A percentile compares a stretch with the other conserved stretches of the same genome.
Evolutionary conservation across 2,888 invertebrate species (phyloP).

Genomic region (Drosophila borborema): DNA sequence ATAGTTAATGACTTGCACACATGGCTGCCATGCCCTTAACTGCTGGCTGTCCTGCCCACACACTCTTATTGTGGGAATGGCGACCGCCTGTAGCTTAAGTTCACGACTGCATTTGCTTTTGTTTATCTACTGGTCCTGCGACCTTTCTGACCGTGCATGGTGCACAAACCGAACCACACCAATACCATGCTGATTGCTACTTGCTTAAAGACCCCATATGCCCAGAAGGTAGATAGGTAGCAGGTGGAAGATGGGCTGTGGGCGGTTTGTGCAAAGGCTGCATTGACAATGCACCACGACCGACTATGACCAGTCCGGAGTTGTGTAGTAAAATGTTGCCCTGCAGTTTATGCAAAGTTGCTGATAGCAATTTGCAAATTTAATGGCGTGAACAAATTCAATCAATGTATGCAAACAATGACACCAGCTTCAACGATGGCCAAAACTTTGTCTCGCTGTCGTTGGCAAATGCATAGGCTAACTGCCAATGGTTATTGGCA

Average conservation of each 20-base stretch:
- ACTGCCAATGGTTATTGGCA: constrained; percentile 15
- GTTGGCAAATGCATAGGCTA: constrained; percentile 3
- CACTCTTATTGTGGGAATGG: constrained; percentile 32
- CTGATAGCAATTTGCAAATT: constrained; percentile 85
- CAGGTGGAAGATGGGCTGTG: not conserved
- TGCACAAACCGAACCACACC: constrained; percentile 26
- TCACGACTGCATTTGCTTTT: constrained; percentile 57
- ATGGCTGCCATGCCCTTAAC: constrained; percentile 32
- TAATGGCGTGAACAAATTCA: constrained; percentile 85
- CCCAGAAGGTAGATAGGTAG: not conserved
- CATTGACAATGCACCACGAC: constrained; percentile 58
- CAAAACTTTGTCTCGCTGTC: not conserved
- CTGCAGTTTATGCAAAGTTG: constrained; percentile 83
- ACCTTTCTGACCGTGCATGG: constrained; percentile 5
- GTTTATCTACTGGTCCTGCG: constrained; percentile 56
- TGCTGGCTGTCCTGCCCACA: constrained; percentile 23
- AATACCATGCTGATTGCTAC: constrained; percentile 19
- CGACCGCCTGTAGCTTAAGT: constrained; percentile 55
- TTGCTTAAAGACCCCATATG: constrained; percentile 30
- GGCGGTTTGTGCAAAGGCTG: constrained; percentile 1
- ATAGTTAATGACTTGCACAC: constrained; percentile 68
- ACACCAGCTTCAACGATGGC: constrained; percentile 44
- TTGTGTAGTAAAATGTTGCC: constrained; percentile 69
- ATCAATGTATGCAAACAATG: constrained; percentile 82
- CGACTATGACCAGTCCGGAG: constrained; percentile 17